Evolutionary conservation across 2,888 invertebrate genomes (phyloP), one percentile per base, ranked within the genome.

Genomic region (Azorinus chamasolen): DNA sequence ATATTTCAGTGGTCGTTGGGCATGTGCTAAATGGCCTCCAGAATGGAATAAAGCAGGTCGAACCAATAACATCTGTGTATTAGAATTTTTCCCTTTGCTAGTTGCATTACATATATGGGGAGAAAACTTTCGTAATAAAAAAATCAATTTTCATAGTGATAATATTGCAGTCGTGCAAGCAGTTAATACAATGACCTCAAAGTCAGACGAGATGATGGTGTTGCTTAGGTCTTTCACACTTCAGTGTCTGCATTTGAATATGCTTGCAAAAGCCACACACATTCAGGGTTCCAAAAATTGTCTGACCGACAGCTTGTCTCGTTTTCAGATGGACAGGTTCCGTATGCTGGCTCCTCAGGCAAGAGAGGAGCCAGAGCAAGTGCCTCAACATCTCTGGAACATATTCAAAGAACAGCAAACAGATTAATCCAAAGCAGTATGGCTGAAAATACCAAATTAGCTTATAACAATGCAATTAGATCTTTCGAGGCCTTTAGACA

Each of bases 111-210:
- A 57, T 63, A 5, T 32, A 25, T 8, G 58, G 37, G 46, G 8
- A 24, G 25, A 57, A 2, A 16, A 43, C 14, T 16, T 59, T 14
- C 14, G 41, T 8, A 57, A 57, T 32, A 57, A 57, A 22, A 57
- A 39, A 39, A 22, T 57, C 10, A 39, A 32, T 8, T 57, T 57
- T 57, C 10, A 57, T 16, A 32, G 62, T 62, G 62, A 48, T 10
- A 63, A 63, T 18, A 2, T 32, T 20, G 10, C 63, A 51, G 51
- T 63, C 18, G 51, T 51, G 22, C 25, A 22, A 10, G 6, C 6
- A 20, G 18, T 75, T 16, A 75, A 69, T 24, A 25, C 37, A 24
- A 16, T 25, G 51, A 53, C 69, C 14, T 63, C 62, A 18, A 27
- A 62, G 37, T 62, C 62, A 16, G 27, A 59, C 14, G 2, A n/a